A percentile compares a stretch with the other conserved stretches of the same genome.
Evolutionary conservation across 2,888 invertebrate genomes (phyloP).

Genomic region (Ectemnius lituratus): DNA sequence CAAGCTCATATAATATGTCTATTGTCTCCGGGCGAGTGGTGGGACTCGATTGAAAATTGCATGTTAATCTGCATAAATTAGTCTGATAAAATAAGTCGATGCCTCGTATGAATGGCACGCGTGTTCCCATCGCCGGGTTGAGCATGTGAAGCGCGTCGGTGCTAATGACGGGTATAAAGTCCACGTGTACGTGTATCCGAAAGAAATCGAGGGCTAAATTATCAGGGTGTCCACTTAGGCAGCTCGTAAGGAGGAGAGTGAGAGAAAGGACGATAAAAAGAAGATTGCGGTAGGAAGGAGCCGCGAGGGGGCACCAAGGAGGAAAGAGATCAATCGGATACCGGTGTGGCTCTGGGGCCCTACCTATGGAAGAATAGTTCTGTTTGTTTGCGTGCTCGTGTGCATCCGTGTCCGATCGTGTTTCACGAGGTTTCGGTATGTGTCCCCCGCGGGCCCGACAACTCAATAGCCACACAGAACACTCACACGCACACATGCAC

Average conservation of each 20-base stretch:
- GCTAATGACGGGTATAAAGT: conserved; percentile 21
- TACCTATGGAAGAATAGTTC: conserved; percentile 57
- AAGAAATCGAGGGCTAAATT: conserved; percentile 62
- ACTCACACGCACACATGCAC: conserved; percentile 14
- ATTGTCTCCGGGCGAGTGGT: too few relatives aligned
- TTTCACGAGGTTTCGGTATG: conserved; percentile 73
- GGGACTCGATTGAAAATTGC: too few relatives aligned
- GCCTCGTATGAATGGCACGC: background rate
- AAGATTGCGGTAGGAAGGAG: conserved; percentile 22
- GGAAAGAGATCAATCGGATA: conserved; percentile 60
- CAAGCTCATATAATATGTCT: too few relatives aligned
- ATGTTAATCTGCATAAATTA: too few relatives aligned
- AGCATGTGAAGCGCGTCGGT: conserved; percentile 12
- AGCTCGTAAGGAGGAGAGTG: conserved; percentile 41
- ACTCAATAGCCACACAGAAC: conserved; percentile 72
- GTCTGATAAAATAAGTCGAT: too few relatives aligned
- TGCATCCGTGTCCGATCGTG: conserved; percentile 76
- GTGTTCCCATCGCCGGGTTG: too few relatives aligned
- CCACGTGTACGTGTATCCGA: conserved; percentile 12
- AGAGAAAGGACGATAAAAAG: conserved; percentile 23
- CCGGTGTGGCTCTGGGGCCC: conserved; percentile 45
- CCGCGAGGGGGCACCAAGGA: conserved; percentile 22
- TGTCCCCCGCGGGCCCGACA: conserved; percentile 70
- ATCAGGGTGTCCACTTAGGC: conserved; percentile 56
- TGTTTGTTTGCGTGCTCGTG: conserved; percentile 73